Evolutionary conservation across 1,140 invertebrate species (phyloP).

Genomic region (Helicoverpa armigera): DNA sequence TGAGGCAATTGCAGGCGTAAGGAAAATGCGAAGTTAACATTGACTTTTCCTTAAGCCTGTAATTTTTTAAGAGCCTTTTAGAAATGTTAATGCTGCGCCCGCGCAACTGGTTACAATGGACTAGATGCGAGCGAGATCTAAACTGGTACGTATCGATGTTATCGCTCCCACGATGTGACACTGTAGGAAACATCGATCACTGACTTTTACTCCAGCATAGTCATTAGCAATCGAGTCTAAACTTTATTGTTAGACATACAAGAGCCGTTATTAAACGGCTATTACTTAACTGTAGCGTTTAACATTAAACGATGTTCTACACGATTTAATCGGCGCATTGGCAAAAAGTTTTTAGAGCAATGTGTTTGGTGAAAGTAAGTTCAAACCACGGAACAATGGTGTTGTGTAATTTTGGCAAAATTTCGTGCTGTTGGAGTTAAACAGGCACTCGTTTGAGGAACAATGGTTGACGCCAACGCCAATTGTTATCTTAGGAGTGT

Average conservation of each 20-base stretch:
- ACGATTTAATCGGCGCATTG: slow-evolving; percentile 41
- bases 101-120: slow-evolving; percentile 29
- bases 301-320: slow-evolving; percentile 43
- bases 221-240: slow-evolving; percentile 2
- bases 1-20: neutral
- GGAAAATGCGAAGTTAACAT: neutral
- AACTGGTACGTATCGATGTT: slow-evolving; percentile 38
- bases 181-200: slow-evolving; percentile 40
- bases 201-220: slow-evolving; percentile 29
- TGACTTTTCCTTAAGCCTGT: slow-evolving; percentile 11
- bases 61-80: neutral
- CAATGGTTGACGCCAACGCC: slow-evolving; percentile 43
- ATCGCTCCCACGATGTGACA: slow-evolving; percentile 36
- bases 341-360: slow-evolving; percentile 45
- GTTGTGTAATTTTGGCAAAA: slow-evolving; percentile 44
- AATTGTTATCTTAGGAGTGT: slow-evolving; percentile 61
- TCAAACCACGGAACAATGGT: slow-evolving; percentile 1
- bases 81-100: slow-evolving; percentile 9
- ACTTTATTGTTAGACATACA: neutral
- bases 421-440: slow-evolving; percentile 27
- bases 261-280: neutral
- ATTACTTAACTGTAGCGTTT: neutral
- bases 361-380: slow-evolving; percentile 52
- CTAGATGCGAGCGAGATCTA: slow-evolving; percentile 13
- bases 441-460: slow-evolving; percentile 47